Base-by-base conservation (phyloP, 2,888 invertebrate genomes). In the Oscheius myriophilus region DNA sequence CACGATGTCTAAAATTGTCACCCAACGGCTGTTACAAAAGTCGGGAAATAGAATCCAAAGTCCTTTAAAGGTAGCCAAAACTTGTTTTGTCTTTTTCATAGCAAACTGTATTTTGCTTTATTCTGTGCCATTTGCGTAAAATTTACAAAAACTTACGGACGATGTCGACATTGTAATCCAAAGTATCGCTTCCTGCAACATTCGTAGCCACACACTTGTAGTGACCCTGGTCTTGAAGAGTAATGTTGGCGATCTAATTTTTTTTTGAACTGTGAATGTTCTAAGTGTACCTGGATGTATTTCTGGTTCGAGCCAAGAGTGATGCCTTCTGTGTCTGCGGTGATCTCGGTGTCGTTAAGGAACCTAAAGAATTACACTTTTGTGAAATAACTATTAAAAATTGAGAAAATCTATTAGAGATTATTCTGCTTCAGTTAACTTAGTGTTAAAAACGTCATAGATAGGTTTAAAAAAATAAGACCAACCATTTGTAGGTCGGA, bases 401-500 rank as follows among this genome's bases (percentile, higher is more conserved):
- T n/a, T n/a, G n/a, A n/a, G n/a, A n/a, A n/a, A n/a, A n/a, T n/a
- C n/a, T n/a, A n/a, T n/a, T n/a, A n/a, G n/a, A n/a, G n/a, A 25
- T 16, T 14, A 26, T 12, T 21, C 52, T 55, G 57, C 39, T 25
- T 33, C 39, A 33, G 57, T 14, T 14, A 16, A 14, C 39, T 25
- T 33, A 14, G 39, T n/a, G n/a, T n/a, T n/a, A n/a, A n/a, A n/a
- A n/a, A n/a, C n/a, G n/a, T n/a, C n/a, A n/a, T n/a, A n/a, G n/a
- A n/a, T n/a, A n/a, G n/a, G n/a, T n/a, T n/a, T n/a, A n/a, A 23
- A 14, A 18, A 14, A 18, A 26, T 55, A 11, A 11, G n/a, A n/a
- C n/a, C n/a, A n/a, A 72, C 91, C 91, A 91, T 11, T 76, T 80
- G 1, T 91, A 84, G 0, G 76, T 68, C 0, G 91, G 91, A 0